These are phyloP conservation scores for Eubucco bourcierii DNA, from an alignment of 2,113 vertebrate species.

Conservation along the genomic window DNA sequence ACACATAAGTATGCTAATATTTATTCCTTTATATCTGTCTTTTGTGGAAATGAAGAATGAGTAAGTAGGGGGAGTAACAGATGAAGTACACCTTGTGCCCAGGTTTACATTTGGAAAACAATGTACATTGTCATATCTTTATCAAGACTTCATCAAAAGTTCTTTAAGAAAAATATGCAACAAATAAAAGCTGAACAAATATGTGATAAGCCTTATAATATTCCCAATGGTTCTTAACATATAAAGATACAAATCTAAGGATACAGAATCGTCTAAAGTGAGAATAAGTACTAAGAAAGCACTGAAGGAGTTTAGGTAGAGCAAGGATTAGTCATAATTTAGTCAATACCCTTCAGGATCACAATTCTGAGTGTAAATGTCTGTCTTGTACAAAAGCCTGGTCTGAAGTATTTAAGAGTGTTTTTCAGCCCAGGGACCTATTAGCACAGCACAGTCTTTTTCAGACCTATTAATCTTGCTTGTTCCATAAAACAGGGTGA, in stretches of 20 bases:
- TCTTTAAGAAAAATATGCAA: background rate
- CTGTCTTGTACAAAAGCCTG: background rate
- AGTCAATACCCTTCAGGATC: background rate
- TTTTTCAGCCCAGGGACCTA: background rate
- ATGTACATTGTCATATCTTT: background rate
- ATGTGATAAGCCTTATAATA: background rate
- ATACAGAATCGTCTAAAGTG: background rate
- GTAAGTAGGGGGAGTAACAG: background rate
- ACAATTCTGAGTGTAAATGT: background rate
- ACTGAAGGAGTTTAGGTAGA: background rate
- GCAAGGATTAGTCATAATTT: background rate
- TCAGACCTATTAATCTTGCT: background rate
- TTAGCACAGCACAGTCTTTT: background rate
- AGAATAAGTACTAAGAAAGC: background rate
- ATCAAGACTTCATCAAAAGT: background rate
- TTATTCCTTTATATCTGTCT: background rate
- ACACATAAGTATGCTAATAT: background rate
- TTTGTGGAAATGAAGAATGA: background rate
- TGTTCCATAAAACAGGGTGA: background rate
- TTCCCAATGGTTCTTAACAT: background rate
- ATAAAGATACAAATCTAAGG: background rate
- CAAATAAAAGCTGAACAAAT: background rate
- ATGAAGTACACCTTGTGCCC: accelerated
- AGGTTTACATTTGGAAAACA: background rate
- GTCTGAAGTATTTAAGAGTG: background rate